A percentile compares a stretch with the other conserved stretches of the same genome.
Evolutionary conservation across 2,888 invertebrate genomes (phyloP).

Genomic region (Nemotelus nigrinus): DNA sequence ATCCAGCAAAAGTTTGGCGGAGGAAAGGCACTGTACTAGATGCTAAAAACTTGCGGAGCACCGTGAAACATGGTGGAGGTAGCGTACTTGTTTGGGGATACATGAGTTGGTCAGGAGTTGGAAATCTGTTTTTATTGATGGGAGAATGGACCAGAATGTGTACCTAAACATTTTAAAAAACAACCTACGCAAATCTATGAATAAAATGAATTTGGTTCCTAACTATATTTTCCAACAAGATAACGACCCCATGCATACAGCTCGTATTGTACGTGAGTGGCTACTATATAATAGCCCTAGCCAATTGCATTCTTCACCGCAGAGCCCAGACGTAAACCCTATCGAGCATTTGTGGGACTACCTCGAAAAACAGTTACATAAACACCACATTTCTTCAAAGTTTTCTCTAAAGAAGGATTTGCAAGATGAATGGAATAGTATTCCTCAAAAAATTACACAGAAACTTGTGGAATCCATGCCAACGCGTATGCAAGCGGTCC

Average conservation of each 20-base stretch:
- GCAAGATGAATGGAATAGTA: not conserved
- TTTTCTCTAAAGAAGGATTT: not conserved
- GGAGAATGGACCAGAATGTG: slow-evolving; percentile 7
- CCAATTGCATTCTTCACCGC: too few relatives aligned
- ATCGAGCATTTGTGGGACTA: too few relatives aligned
- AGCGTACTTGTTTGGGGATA: too few relatives aligned
- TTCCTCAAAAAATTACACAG: too few relatives aligned
- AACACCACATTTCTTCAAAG: not conserved
- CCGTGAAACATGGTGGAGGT: too few relatives aligned
- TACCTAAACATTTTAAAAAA: slow-evolving; percentile 10
- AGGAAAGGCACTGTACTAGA: slow-evolving; percentile 2
- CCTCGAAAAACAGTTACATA: not conserved
- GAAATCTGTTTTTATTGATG: slow-evolving; percentile 21
- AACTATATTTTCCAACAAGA: slow-evolving; percentile 13
- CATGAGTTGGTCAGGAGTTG: slow-evolving; percentile 6
- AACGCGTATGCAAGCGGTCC: not conserved
- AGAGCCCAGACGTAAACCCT: too few relatives aligned
- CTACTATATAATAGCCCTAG: not conserved
- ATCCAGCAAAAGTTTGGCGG: slow-evolving; percentile 14
- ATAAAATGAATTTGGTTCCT: slow-evolving; percentile 2
- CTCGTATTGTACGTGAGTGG: not conserved
- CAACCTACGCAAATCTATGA: not conserved
- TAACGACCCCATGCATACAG: slow-evolving; percentile 11
- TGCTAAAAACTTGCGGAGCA: not conserved
- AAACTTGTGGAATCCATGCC: too few relatives aligned